A percentile compares a stretch with the other conserved stretches of the same genome.
Evolutionary conservation across 2,113 vertebrate species (phyloP).

Genomic region (Cololabis saira): DNA sequence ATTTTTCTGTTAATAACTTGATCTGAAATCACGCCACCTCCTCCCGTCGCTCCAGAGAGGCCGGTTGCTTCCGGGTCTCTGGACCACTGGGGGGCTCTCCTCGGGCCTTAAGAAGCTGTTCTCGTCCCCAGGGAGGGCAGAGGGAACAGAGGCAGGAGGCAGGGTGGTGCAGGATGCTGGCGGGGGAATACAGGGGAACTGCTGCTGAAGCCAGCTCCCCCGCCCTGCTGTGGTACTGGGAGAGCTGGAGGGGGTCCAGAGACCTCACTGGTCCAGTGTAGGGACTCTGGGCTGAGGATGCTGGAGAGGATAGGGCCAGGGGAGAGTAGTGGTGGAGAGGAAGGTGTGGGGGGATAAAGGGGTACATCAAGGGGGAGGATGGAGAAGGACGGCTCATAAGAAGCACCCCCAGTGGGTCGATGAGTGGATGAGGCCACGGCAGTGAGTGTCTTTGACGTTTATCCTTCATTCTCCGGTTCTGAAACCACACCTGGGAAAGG

Average conservation of each 20-base stretch:
- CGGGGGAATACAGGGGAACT: conserved; percentile 43
- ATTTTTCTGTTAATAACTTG: background rate
- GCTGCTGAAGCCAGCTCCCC: conserved; percentile 46
- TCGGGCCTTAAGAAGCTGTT: conserved; percentile 66
- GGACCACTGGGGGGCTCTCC: conserved; percentile 39
- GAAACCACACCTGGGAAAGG: conserved; percentile 72
- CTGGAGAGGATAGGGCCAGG: conserved; percentile 43
- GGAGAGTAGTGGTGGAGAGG: conserved; percentile 71
- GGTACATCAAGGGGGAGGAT: conserved; percentile 53
- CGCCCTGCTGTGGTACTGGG: conserved; percentile 63
- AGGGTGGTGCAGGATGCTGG: conserved; percentile 60
- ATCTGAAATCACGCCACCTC: conserved; percentile 44
- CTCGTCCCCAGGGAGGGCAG: conserved; percentile 74
- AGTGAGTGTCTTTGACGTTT: conserved; percentile 75
- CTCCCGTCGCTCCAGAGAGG: conserved; percentile 53
- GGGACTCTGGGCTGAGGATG: conserved; percentile 41
- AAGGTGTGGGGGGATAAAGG: conserved; percentile 62
- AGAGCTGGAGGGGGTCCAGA: conserved; percentile 59
- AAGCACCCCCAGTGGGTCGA: conserved; percentile 71
- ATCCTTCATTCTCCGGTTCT: conserved; percentile 82
- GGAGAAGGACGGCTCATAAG: conserved; percentile 69
- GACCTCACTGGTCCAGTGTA: conserved; percentile 59
- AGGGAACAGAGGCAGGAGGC: conserved; percentile 71
- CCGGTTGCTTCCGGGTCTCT: conserved; percentile 45
- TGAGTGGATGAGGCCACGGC: conserved; percentile 67